phyloP scores from a whole-genome alignment of 2,797 vertebrate species.

The Phataginus tetradactyla region DNA sequence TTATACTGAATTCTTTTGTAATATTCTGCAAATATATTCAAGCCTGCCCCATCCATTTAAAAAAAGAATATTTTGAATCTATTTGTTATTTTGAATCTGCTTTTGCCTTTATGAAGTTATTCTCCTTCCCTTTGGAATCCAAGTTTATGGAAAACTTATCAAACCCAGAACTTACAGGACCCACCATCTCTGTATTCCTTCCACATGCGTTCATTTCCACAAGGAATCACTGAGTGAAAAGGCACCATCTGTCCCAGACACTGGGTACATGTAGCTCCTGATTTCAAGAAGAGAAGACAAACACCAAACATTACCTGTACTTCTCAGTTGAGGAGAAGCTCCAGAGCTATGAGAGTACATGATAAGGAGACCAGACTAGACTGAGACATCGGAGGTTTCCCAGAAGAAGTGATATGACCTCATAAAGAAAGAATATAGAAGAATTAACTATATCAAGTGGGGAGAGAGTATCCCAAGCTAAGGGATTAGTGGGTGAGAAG shows the following conservation, averaged over 20 bases:
- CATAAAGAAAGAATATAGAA: neutral
- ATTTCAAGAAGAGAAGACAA: conserved; percentile 3
- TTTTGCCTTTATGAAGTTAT: neutral
- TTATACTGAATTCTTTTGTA: neutral
- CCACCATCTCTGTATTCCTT: neutral
- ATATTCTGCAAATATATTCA: neutral
- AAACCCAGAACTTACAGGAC: neutral
- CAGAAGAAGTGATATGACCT: neutral
- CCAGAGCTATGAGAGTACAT: neutral
- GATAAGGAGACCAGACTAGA: neutral
- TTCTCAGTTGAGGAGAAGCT: neutral
- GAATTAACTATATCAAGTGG: neutral
- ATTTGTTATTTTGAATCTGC: conserved; percentile 7
- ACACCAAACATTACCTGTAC: neutral
- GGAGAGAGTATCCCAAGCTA: neutral
- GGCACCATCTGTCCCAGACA: neutral
- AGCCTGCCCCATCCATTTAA: neutral
- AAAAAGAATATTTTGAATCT: neutral
- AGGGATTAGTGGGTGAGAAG: neutral
- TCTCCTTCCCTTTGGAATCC: neutral
- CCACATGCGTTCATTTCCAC: neutral
- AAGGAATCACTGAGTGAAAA: neutral
- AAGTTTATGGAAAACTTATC: neutral
- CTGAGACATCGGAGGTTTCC: neutral
- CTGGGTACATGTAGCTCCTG: neutral